These are phyloP conservation scores for Hyphantria cunea DNA, from an alignment of 1,140 invertebrate species.

Conservation along the genomic window DNA sequence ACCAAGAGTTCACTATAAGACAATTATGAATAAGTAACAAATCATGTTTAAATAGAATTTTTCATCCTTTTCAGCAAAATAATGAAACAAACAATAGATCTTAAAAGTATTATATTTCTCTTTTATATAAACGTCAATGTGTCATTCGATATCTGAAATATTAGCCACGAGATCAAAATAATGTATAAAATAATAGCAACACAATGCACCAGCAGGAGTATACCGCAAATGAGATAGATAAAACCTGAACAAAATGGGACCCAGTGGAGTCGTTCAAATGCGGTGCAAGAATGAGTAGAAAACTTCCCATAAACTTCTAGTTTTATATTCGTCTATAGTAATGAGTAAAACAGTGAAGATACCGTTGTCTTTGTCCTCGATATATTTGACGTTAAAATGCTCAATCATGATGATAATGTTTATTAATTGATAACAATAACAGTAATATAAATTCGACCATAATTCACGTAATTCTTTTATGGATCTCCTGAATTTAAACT, in stretches of 20 bases:
- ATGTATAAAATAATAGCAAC: conserved; percentile 5
- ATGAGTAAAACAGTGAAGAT: conserved; percentile 17
- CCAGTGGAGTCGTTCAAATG: conserved; percentile 55
- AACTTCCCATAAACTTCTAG: conserved; percentile 17
- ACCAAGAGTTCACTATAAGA: no score
- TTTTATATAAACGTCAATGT: no score
- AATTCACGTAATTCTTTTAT: no score
- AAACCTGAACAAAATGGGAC: conserved; percentile 58
- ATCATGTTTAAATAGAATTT: no score
- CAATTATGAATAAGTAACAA: no score
- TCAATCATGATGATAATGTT: no score
- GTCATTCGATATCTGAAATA: background rate
- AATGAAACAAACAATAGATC: no score
- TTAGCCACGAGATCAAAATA: background rate
- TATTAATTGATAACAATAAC: no score
- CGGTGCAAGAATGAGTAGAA: conserved; percentile 31
- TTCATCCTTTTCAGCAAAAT: no score
- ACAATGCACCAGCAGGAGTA: conserved; percentile 9
- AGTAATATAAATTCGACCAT: no score
- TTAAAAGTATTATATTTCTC: no score
- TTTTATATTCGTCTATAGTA: conserved; percentile 22
- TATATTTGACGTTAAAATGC: conserved; percentile 13
- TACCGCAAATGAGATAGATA: conserved; percentile 52
- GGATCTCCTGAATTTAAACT: no score
- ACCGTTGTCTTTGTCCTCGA: conserved; percentile 3